Evolutionary conservation across 2,797 vertebrate genomes (phyloP).

Genomic region (Schizopygopsis malacanthus): DNA sequence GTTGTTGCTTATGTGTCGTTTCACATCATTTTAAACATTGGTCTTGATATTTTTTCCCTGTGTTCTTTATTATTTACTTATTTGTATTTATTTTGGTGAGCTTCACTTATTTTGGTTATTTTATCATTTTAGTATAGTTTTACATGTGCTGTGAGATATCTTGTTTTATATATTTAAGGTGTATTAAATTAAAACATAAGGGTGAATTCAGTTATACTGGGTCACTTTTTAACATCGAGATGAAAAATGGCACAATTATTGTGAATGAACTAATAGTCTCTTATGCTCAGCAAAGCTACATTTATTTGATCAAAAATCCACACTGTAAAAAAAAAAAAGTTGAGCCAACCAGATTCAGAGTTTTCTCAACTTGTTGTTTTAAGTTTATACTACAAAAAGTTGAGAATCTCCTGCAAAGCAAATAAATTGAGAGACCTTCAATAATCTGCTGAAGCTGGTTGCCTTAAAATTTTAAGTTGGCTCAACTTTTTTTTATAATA

Average conservation of each 20-base stretch:
- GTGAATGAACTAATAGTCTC: neutral
- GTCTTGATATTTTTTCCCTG: neutral
- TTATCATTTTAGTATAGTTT: neutral
- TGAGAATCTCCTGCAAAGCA: too few relatives aligned
- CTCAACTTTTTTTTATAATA: too few relatives aligned
- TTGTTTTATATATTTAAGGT: neutral
- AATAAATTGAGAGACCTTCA: too few relatives aligned
- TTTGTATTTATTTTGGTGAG: neutral
- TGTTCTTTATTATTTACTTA: neutral
- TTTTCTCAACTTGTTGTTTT: too few relatives aligned
- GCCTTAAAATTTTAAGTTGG: too few relatives aligned
- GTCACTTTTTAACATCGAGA: neutral
- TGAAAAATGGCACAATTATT: neutral
- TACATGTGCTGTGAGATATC: neutral
- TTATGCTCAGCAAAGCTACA: neutral
- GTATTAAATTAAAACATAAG: neutral
- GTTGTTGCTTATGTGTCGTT: slow-evolving; percentile 4
- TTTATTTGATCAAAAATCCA: neutral
- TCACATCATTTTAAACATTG: neutral
- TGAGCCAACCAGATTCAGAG: too few relatives aligned
- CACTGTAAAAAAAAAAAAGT: too few relatives aligned
- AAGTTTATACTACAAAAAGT: too few relatives aligned
- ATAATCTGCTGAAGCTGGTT: too few relatives aligned
- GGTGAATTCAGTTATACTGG: neutral
- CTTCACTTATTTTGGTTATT: neutral